A percentile compares a stretch with the other conserved stretches of the same genome.
Evolutionary conservation across 2,888 invertebrate species (phyloP).

Genomic region (Eupithecia dodoneata): DNA sequence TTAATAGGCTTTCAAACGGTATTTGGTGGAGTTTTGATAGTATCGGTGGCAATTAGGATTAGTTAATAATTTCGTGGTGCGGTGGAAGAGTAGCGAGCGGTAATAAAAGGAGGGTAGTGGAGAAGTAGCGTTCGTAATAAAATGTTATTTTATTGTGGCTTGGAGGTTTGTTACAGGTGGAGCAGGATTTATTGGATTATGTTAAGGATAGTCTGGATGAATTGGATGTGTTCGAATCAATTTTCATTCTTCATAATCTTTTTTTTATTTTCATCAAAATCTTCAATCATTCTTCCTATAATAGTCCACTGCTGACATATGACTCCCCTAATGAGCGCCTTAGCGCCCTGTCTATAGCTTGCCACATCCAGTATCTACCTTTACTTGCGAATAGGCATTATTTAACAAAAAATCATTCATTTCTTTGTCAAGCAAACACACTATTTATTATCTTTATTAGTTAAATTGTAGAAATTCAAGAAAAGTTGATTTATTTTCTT

Average conservation of each 20-base stretch:
- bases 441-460: neutral
- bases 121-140: neutral
- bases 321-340: too few relatives aligned
- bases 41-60: conserved; percentile 31
- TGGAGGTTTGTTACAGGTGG: neutral
- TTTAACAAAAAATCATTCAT: too few relatives aligned
- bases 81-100: neutral
- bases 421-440: too few relatives aligned
- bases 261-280: too few relatives aligned
- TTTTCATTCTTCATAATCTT: too few relatives aligned
- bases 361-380: too few relatives aligned
- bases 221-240: too few relatives aligned
- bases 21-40: conserved; percentile 35
- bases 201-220: neutral
- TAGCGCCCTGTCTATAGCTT: too few relatives aligned
- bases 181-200: neutral
- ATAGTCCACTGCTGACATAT: too few relatives aligned
- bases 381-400: too few relatives aligned
- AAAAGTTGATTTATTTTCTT: neutral
- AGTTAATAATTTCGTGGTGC: conserved; percentile 26
- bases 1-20: conserved; percentile 42
- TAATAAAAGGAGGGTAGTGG: neutral
- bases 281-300: too few relatives aligned
- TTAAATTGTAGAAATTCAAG: neutral
- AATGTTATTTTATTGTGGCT: conserved; percentile 9